phyloP scores from a whole-genome alignment of 2,113 vertebrate species.

The Eptatretus burgeri region DNA sequence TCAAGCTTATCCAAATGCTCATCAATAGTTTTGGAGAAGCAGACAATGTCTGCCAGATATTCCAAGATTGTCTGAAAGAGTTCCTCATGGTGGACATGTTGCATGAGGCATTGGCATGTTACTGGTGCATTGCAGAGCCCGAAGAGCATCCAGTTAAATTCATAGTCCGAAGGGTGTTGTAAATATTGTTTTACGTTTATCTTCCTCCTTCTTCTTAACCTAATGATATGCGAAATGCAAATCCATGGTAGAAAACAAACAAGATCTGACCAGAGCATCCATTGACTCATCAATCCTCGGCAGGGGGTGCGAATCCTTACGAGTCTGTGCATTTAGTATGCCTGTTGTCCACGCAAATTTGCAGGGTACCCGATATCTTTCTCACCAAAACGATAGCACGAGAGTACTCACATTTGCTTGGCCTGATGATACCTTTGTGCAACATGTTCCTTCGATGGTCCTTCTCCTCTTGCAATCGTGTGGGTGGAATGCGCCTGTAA shows the following conservation, averaged over 20 bases:
- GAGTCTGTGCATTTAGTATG: constrained; percentile 9
- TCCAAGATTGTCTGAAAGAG: constrained; percentile 7
- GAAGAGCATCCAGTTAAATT: constrained; percentile 6
- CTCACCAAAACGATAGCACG: constrained; percentile 9
- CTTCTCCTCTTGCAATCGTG: constrained; percentile 2
- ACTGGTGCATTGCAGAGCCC: constrained; percentile 9
- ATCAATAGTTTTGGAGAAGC: constrained; percentile 6
- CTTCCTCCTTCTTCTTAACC: constrained; percentile 8
- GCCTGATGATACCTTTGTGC: constrained; percentile 1
- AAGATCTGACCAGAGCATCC: constrained; percentile 8
- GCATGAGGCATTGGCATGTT: too few species aligned
- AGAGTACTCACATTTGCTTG: constrained; percentile 9
- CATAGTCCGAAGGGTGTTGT: constrained; percentile 6
- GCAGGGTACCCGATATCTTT: constrained; percentile 10
- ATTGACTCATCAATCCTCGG: constrained; percentile 11
- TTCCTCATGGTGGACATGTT: constrained; percentile 10
- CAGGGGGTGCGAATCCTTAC: constrained; percentile 10
- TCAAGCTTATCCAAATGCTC: constrained; percentile 6
- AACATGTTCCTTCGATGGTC: constrained; percentile 9
- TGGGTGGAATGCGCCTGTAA: background rate
- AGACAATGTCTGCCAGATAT: constrained; percentile 10
- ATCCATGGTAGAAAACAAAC: constrained; percentile 10
- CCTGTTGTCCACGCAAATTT: constrained; percentile 10
- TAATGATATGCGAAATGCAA: constrained; percentile 10
- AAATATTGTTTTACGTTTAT: constrained; percentile 7